Base-by-base conservation (phyloP, 2,113 vertebrate genomes). In the Piaya cayana region DNA sequence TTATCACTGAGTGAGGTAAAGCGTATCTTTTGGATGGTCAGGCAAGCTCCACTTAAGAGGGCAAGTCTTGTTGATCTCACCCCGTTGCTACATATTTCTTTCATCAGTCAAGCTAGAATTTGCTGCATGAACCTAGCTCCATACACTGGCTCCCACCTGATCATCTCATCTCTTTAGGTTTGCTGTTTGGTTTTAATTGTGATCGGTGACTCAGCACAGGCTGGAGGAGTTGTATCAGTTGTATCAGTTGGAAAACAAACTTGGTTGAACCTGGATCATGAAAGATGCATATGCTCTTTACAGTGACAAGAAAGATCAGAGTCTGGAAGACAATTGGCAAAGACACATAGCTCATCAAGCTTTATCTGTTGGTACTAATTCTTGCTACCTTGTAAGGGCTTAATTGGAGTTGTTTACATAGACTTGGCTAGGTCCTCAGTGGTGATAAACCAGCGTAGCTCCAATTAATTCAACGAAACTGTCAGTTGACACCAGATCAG, bases 401-500 rank as follows among this genome's bases (percentile, higher is more conserved):
- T 79, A 45, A 78, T 74, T 60, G 70, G 55, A 64, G 34, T 49
- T 89, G 23, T 60, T 88, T 89, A 64, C 47, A 47, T 55, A 77
- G 34, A 86, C 62, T 85, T 65, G 52, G 39, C 75, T 39, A 88
- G 90, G 74, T 56, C 11, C 32, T 74, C 60, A 34, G 32, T 29
- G 82, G 68, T 74, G 82, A 43, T 45, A 82, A 86, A 85, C 87
- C 78, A 86, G 21, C 49, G 78, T 39, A 76, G 30, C 12, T 75
- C 32, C 8, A 95, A 85, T 89, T 78, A 89, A 89, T 92, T 88
- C 59, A 81, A n/a, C 49, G 27, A 86, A 95, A 70, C 52, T 81
- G 60, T 45, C 85, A 78, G 45, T 5, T 90, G 83, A 86, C 59
- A 90, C 47, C 42, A 96, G 62, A 76, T 91, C 63, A 95, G 39